A percentile compares a stretch with the other conserved stretches of the same genome.
Evolutionary conservation across 2,888 invertebrate species (phyloP).

Genomic region (Ochropleura leucogaster): DNA sequence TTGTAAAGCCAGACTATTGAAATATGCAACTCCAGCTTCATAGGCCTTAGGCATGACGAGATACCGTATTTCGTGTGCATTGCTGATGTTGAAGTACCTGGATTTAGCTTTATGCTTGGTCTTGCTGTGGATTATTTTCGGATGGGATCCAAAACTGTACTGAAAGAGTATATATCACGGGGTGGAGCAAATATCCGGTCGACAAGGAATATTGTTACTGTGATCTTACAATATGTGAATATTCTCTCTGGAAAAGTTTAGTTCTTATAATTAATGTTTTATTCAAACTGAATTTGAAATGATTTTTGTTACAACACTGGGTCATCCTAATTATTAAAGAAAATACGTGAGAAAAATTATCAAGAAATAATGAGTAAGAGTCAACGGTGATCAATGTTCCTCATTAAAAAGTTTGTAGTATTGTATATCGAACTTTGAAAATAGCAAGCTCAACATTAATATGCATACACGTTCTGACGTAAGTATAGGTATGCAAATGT

Average conservation of each 20-base stretch:
- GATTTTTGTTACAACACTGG: background rate
- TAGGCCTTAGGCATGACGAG: slow-evolving; percentile 22
- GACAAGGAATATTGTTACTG: background rate
- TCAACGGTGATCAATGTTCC: background rate
- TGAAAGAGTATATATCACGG: background rate
- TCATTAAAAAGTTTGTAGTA: background rate
- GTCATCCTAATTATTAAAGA: background rate
- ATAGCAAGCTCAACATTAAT: slow-evolving; percentile 4
- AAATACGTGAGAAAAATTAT: background rate
- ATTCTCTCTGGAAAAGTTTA: background rate
- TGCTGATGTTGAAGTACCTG: background rate
- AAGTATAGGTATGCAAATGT: slow-evolving; percentile 16
- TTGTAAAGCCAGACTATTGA: slow-evolving; percentile 47
- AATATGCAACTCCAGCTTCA: slow-evolving; percentile 44
- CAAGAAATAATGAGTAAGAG: background rate
- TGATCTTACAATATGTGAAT: too few species aligned
- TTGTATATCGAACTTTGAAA: background rate
- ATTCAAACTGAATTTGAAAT: background rate
- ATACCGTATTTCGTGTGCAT: slow-evolving; percentile 4
- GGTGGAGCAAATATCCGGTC: background rate
- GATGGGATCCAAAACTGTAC: background rate
- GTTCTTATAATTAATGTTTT: background rate
- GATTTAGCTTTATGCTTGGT: background rate
- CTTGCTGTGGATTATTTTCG: background rate
- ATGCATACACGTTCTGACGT: slow-evolving; percentile 18